A percentile compares a stretch with the other conserved stretches of the same genome.
Conservation (phyloP, 2,113 vertebrate species). For the Datnioides undecimradiatus region DNA sequence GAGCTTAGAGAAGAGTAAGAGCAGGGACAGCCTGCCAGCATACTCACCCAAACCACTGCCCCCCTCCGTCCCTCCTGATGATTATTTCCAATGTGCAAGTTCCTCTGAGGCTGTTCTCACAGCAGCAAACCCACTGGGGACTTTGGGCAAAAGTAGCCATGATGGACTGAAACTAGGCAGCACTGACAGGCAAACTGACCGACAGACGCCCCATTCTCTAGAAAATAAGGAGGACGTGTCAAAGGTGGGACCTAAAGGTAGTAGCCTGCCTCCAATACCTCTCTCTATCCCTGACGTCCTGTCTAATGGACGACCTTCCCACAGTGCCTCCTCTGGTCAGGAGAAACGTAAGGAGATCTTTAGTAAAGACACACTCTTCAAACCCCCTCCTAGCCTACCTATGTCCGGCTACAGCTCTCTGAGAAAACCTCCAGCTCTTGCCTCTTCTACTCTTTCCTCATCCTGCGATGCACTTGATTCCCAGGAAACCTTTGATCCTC, state of each 20-base stretch:
- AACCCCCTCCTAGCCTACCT: constrained; percentile 89
- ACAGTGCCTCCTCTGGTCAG: constrained; percentile 87
- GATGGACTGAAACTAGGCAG: constrained; percentile 88
- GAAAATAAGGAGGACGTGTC: constrained; percentile 91
- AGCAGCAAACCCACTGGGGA: constrained; percentile 88
- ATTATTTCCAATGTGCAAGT: constrained; percentile 95
- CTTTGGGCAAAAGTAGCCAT: constrained; percentile 89
- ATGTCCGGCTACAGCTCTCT: constrained; percentile 89
- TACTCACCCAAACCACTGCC: constrained; percentile 88
- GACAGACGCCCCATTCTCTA: constrained; percentile 86
- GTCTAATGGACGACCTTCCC: constrained; percentile 87
- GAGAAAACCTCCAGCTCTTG: constrained; percentile 88
- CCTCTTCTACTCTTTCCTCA: constrained; percentile 78
- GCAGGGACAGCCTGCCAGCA: constrained; percentile 88
- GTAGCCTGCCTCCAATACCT: constrained; percentile 78
- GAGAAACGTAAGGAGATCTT: constrained; percentile 97
- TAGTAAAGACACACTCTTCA: constrained; percentile 96
- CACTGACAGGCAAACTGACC: constrained; percentile 86
- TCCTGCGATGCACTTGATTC: constrained; percentile 89
- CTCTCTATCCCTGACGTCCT: constrained; percentile 82
- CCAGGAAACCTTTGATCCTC: constrained; percentile 90
- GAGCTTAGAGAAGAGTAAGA: constrained; percentile 89
- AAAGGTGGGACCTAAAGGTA: constrained; percentile 74
- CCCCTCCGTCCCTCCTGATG: constrained; percentile 80
- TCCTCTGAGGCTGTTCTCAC: constrained; percentile 91